Evolutionary conservation across 2,113 vertebrate genomes (phyloP).

Genomic region (Ardeotis arabs): DNA sequence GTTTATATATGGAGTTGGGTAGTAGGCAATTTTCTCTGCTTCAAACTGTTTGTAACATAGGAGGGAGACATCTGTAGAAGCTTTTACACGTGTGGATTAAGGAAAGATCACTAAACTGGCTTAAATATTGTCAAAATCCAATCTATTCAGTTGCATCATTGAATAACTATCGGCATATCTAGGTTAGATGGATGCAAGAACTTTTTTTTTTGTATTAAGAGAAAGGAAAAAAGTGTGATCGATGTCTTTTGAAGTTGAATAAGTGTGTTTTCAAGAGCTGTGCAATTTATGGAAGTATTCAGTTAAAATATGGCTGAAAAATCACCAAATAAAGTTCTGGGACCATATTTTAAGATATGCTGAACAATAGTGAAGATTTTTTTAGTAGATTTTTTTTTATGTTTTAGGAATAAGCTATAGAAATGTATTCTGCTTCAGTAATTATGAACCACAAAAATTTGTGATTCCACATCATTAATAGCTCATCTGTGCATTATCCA

Average conservation of each 20-base stretch:
- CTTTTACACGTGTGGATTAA: background rate
- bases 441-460: background rate
- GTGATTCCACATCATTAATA: background rate
- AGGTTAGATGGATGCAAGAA: background rate
- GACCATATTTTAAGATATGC: background rate
- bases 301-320: background rate
- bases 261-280: background rate
- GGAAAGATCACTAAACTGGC: background rate
- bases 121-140: background rate
- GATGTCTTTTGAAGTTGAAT: background rate
- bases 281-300: background rate
- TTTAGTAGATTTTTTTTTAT: background rate
- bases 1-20: no score
- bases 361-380: background rate
- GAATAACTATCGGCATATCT: background rate
- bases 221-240: background rate
- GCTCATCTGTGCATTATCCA: background rate
- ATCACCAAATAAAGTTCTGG: background rate
- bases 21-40: background rate
- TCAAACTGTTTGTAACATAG: background rate
- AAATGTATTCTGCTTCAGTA: background rate
- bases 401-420: background rate
- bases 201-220: background rate
- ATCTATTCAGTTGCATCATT: background rate
- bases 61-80: background rate